Base-by-base conservation (phyloP, 2,797 vertebrate species). In the Paguma larvata region DNA sequence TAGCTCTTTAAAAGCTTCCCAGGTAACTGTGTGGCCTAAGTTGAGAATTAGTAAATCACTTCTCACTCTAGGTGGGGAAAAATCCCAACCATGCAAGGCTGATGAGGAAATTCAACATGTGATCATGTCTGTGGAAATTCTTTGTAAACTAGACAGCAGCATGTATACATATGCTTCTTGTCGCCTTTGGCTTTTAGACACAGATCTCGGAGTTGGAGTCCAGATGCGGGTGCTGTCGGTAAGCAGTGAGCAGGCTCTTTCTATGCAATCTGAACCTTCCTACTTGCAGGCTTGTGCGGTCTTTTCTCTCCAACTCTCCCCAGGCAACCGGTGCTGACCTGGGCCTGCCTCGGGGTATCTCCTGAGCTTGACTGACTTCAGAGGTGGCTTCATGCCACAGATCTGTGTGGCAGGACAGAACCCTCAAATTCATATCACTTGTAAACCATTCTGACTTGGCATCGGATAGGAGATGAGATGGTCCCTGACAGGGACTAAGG, bases 391-490 rank as follows among this genome's bases (percentile, higher is more conserved):
- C 6, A 0, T 9, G n/a, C 38, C 75, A 30, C 46, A 51, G 46
- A 48, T 68, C 30, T 32, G 1, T 4, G 15, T 27, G 23, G 51
- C 23, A 77, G 44, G 32, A 78, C 15, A 32, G 62, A 95, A 23
- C n/a, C 27, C 79, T 84, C 79, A 63, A 27, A 70, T 84, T 86
- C 41, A 32, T n/a, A 15, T 82, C 77, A 77, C 79, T 83, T 68
- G 44, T 68, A 90, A 96, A 83, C 34, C 9, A 21, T 68, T 48
- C 46, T 80, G 88, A 97, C 38, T 78, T 85, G 44, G 56, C 72
- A 46, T 13, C 9, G 12, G 38, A 3, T 63, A 1, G 30, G 73
- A 93, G 30, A 77, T 10, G 56, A 73, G 75, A 88, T 46, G 30
- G 65, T 67, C 21, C 63, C 59, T 46, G 59, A 86, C 30, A 95